Evolutionary conservation across 2,888 invertebrate genomes (phyloP).

Genomic region (Liposcelis brunnea): DNA sequence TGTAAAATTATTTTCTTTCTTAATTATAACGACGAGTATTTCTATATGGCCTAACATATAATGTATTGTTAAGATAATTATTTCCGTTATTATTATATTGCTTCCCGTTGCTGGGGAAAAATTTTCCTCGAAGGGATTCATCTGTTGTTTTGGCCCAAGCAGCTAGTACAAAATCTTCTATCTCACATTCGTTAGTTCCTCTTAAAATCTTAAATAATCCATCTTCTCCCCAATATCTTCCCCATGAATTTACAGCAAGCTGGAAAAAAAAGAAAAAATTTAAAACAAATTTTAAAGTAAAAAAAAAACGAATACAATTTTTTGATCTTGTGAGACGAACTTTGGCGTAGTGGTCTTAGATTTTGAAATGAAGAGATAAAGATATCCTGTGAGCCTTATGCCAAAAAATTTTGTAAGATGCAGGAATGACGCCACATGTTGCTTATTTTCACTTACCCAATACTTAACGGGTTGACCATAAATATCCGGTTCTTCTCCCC

Average conservation of each 20-base stretch:
- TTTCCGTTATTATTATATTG: too few relatives aligned
- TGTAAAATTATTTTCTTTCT: too few relatives aligned
- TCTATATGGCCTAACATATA: too few relatives aligned
- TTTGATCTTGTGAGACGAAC: neutral
- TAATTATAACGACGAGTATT: too few relatives aligned
- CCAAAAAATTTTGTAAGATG: too few relatives aligned
- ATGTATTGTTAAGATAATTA: too few relatives aligned
- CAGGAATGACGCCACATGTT: too few relatives aligned
- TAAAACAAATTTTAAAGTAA: constrained; percentile 9
- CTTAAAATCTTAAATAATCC: constrained; percentile 78
- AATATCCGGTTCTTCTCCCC: constrained; percentile 57
- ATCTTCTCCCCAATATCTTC: constrained; percentile 74
- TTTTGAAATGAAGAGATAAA: constrained; percentile 2
- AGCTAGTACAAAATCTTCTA: constrained; percentile 76
- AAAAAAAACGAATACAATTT: constrained; percentile 2
- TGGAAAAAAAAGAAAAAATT: constrained; percentile 28
- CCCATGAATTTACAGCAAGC: constrained; percentile 93
- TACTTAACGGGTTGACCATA: constrained; percentile 46
- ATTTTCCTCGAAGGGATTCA: too few relatives aligned
- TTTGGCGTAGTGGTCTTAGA: neutral
- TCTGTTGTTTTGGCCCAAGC: constrained; percentile 41
- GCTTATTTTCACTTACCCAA: too few relatives aligned
- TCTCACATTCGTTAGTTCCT: constrained; percentile 73
- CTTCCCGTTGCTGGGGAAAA: too few relatives aligned
- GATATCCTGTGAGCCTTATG: too few relatives aligned